phyloP scores from a whole-genome alignment of 53 echinoderm and acorn worm genomes.

The Actinopyga echinites region DNA sequence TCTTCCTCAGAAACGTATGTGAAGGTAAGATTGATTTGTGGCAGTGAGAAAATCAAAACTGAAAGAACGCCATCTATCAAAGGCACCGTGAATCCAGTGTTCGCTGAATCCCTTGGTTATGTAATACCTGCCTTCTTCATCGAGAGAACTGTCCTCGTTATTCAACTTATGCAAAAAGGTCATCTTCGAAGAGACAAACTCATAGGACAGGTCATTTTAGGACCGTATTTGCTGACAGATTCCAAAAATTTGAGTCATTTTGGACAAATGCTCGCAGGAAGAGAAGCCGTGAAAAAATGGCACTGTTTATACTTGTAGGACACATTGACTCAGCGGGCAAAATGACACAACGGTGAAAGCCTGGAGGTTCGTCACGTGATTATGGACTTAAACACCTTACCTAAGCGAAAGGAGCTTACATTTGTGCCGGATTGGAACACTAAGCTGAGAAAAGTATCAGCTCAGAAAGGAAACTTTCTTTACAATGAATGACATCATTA shows the following conservation, averaged over 20 bases:
- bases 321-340: too few species aligned
- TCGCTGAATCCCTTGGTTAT: conserved; percentile 87
- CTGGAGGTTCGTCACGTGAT: too few species aligned
- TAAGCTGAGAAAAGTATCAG: too few species aligned
- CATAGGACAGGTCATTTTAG: conserved; percentile 85
- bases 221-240: conserved; percentile 89
- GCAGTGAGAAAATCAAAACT: conserved; percentile 87
- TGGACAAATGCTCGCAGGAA: conserved; percentile 87
- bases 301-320: conserved; percentile 79
- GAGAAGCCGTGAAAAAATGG: conserved; percentile 92
- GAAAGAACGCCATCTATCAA: conserved; percentile 78
- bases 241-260: conserved; percentile 89
- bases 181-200: conserved; percentile 83
- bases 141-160: conserved; percentile 73
- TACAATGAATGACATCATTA: too few species aligned
- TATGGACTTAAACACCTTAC: too few species aligned
- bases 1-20: conserved; percentile 82
- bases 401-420: too few species aligned
- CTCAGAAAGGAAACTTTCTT: too few species aligned
- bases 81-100: conserved; percentile 84
- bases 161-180: conserved; percentile 83
- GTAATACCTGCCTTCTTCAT: conserved; percentile 88
- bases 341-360: too few species aligned
- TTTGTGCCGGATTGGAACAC: too few species aligned
- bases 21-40: conserved; percentile 92